Conservation (phyloP, 1,140 invertebrate genomes). For the Coelopa frigida region DNA sequence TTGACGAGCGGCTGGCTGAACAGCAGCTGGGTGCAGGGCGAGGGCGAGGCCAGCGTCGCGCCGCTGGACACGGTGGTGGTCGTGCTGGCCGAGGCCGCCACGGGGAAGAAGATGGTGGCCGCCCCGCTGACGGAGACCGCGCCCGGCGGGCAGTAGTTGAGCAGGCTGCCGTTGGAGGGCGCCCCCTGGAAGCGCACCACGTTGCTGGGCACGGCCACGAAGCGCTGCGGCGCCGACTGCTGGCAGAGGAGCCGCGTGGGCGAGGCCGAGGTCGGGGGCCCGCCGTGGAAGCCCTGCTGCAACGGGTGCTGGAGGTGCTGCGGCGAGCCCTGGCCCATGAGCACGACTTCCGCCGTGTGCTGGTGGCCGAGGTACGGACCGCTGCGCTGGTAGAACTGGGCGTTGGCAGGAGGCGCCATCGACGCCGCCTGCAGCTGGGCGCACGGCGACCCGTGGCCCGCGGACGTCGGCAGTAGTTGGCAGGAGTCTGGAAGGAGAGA, state of each 20-base stretch:
- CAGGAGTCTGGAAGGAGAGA: constrained; percentile 33
- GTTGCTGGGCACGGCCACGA: constrained; percentile 36
- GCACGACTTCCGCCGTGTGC: constrained; percentile 18
- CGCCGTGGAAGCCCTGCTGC: not conserved
- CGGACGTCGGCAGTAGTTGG: constrained; percentile 42
- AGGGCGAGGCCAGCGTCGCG: not conserved
- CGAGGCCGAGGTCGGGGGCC: constrained; percentile 16
- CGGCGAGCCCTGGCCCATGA: constrained; percentile 5
- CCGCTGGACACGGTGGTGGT: not conserved
- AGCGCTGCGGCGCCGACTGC: constrained; percentile 29
- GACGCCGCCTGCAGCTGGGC: constrained; percentile 13
- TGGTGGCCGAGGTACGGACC: constrained; percentile 16
- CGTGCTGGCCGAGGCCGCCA: constrained; percentile 18
- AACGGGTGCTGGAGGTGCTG: constrained; percentile 10
- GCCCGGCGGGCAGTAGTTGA: not conserved
- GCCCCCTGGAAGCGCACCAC: constrained; percentile 29
- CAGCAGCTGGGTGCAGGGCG: constrained; percentile 1
- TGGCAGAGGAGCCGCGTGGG: constrained; percentile 28
- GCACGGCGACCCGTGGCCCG: constrained; percentile 19
- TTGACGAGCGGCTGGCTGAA: constrained; percentile 33
- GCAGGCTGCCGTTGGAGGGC: constrained; percentile 7
- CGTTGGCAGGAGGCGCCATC: not conserved
- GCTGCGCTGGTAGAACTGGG: constrained; percentile 23
- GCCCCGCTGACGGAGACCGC: not conserved
- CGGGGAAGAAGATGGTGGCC: constrained; percentile 42